phyloP scores from a whole-genome alignment of 2,113 vertebrate genomes.

The Leptocoma aspasia region DNA sequence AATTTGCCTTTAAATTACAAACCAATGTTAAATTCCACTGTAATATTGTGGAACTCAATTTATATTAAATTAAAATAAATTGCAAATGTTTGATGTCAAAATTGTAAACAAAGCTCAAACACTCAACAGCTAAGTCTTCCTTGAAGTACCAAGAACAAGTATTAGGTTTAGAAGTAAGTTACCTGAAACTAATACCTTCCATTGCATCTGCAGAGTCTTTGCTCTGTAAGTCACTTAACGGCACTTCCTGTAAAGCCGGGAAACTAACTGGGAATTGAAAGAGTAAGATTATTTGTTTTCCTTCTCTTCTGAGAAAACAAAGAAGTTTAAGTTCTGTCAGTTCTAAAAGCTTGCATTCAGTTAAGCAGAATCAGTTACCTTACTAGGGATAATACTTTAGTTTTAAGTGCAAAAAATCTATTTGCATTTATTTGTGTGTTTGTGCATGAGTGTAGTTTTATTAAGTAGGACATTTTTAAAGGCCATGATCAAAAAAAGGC shows the following conservation, averaged over 20 bases:
- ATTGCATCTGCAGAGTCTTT: background rate
- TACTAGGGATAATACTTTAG: background rate
- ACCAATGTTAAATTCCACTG: background rate
- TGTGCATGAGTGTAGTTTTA: background rate
- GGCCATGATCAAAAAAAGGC: background rate
- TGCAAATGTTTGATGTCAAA: background rate
- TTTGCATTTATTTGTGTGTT: background rate
- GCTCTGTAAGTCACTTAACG: background rate
- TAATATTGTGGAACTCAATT: background rate
- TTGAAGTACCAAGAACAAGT: background rate
- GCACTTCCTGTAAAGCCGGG: background rate
- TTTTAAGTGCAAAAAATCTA: background rate
- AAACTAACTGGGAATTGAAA: background rate
- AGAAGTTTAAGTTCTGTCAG: background rate
- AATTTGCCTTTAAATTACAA: background rate
- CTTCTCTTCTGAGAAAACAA: background rate
- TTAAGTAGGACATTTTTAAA: background rate
- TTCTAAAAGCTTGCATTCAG: background rate
- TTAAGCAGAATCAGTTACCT: background rate
- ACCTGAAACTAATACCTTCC: background rate
- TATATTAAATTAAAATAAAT: background rate
- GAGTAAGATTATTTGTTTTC: background rate
- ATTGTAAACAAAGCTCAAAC: background rate
- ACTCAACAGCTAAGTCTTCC: background rate
- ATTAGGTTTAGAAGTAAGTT: background rate